Conservation (phyloP, 2,113 vertebrate species). For the Mirza zaza region DNA sequence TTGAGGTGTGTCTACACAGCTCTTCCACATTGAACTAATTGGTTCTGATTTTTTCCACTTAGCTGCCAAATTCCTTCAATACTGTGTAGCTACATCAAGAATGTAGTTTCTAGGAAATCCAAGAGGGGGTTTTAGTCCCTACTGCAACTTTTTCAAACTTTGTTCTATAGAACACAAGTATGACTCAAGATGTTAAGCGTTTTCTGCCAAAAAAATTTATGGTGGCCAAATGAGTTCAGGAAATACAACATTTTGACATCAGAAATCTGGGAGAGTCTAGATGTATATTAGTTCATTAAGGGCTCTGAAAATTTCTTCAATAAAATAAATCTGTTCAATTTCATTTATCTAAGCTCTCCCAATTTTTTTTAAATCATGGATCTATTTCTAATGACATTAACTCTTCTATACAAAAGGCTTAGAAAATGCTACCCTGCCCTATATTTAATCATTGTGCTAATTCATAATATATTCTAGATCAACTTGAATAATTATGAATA, state of each 20-base stretch:
- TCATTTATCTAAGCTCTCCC: not conserved
- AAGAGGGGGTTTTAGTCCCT: not conserved
- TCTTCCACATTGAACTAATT: not conserved
- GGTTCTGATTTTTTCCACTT: not conserved
- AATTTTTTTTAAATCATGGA: not conserved
- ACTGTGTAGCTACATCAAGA: not conserved
- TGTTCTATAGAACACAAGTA: not conserved
- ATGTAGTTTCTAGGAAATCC: not conserved
- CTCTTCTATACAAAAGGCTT: not conserved
- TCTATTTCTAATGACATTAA: slow-evolving; percentile 27
- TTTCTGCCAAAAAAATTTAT: not conserved
- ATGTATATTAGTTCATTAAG: not conserved
- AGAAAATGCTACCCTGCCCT: not conserved
- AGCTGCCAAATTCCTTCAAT: not conserved
- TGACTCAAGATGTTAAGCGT: not conserved
- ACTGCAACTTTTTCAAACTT: not conserved
- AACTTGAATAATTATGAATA: slow-evolving; percentile 35
- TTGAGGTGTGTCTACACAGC: not conserved
- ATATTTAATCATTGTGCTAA: slow-evolving; percentile 11
- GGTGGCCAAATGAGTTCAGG: slow-evolving; percentile 21
- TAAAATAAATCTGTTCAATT: slow-evolving; percentile 54
- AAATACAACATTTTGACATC: slow-evolving; percentile 17
- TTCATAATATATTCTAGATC: slow-evolving; percentile 41
- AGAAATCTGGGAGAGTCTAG: not conserved
- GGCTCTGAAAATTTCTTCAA: not conserved